These are phyloP conservation scores for Xiphorhynchus elegans DNA, from an alignment of 2,113 vertebrate species.

Conservation along the genomic window DNA sequence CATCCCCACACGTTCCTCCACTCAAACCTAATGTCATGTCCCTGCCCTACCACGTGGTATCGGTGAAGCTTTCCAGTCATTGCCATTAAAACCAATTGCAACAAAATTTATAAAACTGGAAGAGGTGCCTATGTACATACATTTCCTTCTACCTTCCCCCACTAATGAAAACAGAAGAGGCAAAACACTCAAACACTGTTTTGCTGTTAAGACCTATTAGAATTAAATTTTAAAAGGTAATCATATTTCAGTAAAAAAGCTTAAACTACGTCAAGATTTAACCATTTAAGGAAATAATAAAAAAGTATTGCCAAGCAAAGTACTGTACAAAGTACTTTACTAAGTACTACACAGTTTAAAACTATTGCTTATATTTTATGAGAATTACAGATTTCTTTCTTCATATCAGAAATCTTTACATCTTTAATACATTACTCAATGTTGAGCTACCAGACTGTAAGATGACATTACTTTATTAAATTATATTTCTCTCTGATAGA, in stretches of 20 bases:
- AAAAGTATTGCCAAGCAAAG: neutral
- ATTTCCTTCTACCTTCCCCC: neutral
- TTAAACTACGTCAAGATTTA: neutral
- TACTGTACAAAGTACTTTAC: neutral
- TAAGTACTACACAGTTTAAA: neutral
- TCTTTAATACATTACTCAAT: neutral
- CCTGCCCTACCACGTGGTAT: neutral
- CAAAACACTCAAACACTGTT: neutral
- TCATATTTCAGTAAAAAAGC: neutral
- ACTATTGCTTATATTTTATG: neutral
- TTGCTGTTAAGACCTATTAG: neutral
- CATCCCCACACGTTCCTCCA: rapidly evolving
- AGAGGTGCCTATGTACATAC: neutral
- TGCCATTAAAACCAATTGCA: neutral
- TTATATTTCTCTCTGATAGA: neutral
- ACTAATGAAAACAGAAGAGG: neutral
- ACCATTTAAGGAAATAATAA: neutral
- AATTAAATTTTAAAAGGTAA: neutral
- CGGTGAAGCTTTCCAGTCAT: rapidly evolving
- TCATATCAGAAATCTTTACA: neutral
- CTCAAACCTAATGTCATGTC: neutral
- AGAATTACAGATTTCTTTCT: neutral
- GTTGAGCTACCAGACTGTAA: neutral
- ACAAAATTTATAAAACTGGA: neutral
- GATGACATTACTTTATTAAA: neutral